phyloP scores from a whole-genome alignment of 2,113 vertebrate species.

The Ursus arctos region DNA sequence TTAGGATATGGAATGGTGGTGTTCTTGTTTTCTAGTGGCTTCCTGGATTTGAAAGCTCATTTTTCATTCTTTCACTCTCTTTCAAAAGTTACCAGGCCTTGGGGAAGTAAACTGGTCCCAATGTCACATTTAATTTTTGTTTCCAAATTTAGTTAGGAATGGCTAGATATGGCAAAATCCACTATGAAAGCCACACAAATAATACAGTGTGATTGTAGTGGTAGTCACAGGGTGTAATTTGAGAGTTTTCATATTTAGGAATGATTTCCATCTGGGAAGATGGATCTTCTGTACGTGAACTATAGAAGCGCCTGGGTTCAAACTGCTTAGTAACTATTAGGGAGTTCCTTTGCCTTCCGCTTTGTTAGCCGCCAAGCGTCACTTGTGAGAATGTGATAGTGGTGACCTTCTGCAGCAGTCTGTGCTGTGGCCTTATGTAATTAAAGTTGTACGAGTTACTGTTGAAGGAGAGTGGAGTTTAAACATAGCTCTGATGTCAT shows the following conservation, averaged over 20 bases:
- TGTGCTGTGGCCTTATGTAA: neutral
- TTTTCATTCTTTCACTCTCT: slow-evolving; percentile 78
- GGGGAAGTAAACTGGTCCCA: slow-evolving; percentile 71
- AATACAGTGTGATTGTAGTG: slow-evolving; percentile 37
- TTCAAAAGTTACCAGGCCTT: slow-evolving; percentile 76
- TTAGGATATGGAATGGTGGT: slow-evolving; percentile 59
- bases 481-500: neutral
- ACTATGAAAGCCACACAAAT: neutral
- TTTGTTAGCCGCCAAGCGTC: neutral
- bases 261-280: slow-evolving; percentile 29
- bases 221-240: slow-evolving; percentile 1
- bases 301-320: slow-evolving; percentile 4
- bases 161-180: slow-evolving; percentile 7
- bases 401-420: neutral
- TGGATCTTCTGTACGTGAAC: neutral
- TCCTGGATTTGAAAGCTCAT: slow-evolving; percentile 81
- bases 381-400: slow-evolving; percentile 19
- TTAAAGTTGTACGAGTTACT: neutral
- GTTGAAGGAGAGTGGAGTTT: neutral
- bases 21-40: slow-evolving; percentile 84
- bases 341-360: neutral
- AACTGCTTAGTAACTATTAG: slow-evolving; percentile 35
- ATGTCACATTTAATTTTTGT: slow-evolving; percentile 74
- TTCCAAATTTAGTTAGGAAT: slow-evolving; percentile 64
- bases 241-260: slow-evolving; percentile 57